Conservation (phyloP, 2,888 invertebrate genomes). For the Tenthredo mesomela region DNA sequence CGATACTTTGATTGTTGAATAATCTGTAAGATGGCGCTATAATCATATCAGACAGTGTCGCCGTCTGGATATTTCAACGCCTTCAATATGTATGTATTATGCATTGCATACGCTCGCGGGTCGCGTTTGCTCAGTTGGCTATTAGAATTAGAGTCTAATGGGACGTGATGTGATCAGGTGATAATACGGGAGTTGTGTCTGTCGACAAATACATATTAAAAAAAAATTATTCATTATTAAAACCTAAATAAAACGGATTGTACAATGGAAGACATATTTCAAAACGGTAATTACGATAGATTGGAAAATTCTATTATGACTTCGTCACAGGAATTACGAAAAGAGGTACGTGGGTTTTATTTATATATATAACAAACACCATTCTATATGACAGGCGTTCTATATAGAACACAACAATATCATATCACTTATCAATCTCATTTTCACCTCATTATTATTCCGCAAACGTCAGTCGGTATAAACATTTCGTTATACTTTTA, state of each 20-base stretch:
- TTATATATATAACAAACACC: neutral
- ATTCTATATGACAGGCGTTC: neutral
- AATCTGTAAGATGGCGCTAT: neutral
- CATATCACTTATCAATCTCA: neutral
- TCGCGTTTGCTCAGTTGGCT: slow-evolving; percentile 14
- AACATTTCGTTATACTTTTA: neutral
- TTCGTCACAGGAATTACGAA: slow-evolving; percentile 64
- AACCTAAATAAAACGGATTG: neutral
- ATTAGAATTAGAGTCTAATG: neutral
- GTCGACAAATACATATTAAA: neutral
- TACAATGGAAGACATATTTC: slow-evolving; percentile 71
- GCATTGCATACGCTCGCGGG: neutral
- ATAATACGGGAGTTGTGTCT: neutral
- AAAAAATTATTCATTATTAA: neutral
- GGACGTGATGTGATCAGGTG: slow-evolving; percentile 28
- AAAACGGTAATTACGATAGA: slow-evolving; percentile 73
- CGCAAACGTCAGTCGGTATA: neutral
- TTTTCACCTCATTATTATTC: neutral
- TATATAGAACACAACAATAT: neutral
- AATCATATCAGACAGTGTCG: neutral
- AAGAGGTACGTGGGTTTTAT: slow-evolving; percentile 68
- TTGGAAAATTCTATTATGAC: slow-evolving; percentile 67
- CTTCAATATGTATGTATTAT: neutral
- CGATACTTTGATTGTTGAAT: neutral
- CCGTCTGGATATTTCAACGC: neutral